Conservation (phyloP, 1,140 invertebrate species). For the Psilanteris sp. region DNA sequence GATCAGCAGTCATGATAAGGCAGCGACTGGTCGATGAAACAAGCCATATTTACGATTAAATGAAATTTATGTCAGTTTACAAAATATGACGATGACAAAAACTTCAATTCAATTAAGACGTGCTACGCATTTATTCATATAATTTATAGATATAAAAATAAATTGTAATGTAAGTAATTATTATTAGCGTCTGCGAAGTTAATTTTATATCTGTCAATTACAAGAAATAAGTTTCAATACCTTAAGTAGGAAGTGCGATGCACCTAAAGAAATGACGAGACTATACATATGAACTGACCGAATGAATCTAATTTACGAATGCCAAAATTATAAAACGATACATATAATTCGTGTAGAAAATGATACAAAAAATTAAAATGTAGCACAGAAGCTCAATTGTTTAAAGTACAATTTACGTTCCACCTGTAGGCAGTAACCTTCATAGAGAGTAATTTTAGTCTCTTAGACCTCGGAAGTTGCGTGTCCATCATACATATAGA, state of each 20-base stretch:
- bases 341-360: too few relatives aligned
- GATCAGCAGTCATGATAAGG: slow-evolving; percentile 77
- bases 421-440: slow-evolving; percentile 55
- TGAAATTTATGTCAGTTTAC: slow-evolving; percentile 52
- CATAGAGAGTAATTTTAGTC: slow-evolving; percentile 56
- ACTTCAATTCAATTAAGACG: slow-evolving; percentile 41
- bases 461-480: slow-evolving; percentile 66
- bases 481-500: slow-evolving; percentile 67
- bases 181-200: too few relatives aligned
- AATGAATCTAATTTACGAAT: too few relatives aligned
- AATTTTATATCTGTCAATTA: too few relatives aligned
- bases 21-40: slow-evolving; percentile 72
- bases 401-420: slow-evolving; percentile 32
- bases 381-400: slow-evolving; percentile 44
- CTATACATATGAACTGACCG: too few relatives aligned
- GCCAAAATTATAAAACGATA: too few relatives aligned
- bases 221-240: too few relatives aligned
- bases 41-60: slow-evolving; percentile 59
- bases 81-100: slow-evolving; percentile 33
- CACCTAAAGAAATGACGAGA: too few relatives aligned
- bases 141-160: slow-evolving; percentile 36
- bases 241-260: too few relatives aligned
- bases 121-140: slow-evolving; percentile 8
- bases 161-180: too few relatives aligned
- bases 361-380: too few relatives aligned